Evolutionary conservation across 2,113 vertebrate genomes (phyloP), one percentile per base, ranked within the genome.

Genomic region (Phalacrocorax carbo): DNA sequence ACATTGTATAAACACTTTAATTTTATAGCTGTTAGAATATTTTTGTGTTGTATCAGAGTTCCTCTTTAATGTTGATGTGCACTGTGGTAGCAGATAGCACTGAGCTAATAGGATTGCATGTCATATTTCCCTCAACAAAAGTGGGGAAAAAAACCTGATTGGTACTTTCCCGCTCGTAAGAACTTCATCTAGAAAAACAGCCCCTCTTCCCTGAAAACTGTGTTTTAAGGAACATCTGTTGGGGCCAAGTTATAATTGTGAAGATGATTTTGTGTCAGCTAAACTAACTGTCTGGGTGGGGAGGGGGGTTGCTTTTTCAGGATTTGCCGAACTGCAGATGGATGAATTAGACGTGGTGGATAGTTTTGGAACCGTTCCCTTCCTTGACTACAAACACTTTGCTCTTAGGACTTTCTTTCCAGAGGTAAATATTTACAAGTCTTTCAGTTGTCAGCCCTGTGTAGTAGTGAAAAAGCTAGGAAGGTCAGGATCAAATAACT

Each of bases 311-410:
- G 62, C 65, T 95, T 84, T 97, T 96, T 72, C 96, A 99, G 99
- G 99, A 88, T 99, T 99, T 98, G 99, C 99, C 83, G 99, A 99
- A 85, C 97, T 99, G 96, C 99, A 99, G 98, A 99, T 98, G 89
- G 99, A 99, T 94, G 98, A 98, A 69, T 97, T 98, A 49, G 99
- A 99, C 49, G 98, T 99, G 95, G 97, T 99, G 92, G 99, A 99
- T 97, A 99, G 98, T 88, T 98, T 99, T 83, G 98, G 98, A 92
- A 98, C 99, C 0, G 99, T 99, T 98, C 99, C 99, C 32, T 99
- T 99, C 97, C 98, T 99, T 95, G 99, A 99, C 98, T 99, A 99
- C 97, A 99, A 99, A 91, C 99, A 99, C 97, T 99, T 99, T 97
- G 99, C 99, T 95, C 98, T 98, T 96, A 99, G 98, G 97, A 99